Conservation (phyloP, 2,888 invertebrate species). For the Oscheius sp. region DNA sequence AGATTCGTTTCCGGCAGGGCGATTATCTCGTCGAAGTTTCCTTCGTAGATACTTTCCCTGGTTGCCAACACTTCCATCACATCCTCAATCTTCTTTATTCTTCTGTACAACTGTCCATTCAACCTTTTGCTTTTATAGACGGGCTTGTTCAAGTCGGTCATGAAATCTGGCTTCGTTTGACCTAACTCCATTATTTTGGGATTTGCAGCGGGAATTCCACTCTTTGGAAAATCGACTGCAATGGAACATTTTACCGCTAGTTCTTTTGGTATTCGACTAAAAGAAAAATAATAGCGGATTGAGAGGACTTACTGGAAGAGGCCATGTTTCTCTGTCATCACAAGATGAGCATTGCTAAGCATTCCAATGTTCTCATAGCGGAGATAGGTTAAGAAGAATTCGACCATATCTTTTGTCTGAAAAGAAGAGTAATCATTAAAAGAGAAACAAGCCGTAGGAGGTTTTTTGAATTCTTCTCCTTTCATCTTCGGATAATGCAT, state of each 20-base stretch:
- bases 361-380: slow-evolving; percentile 69
- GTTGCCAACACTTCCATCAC: slow-evolving; percentile 47
- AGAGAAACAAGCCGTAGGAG: no score
- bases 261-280: slow-evolving; percentile 41
- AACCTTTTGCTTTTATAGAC: slow-evolving; percentile 64
- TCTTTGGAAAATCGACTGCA: slow-evolving; percentile 71
- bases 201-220: slow-evolving; percentile 63
- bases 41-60: slow-evolving; percentile 38
- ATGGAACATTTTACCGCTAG: slow-evolving; percentile 62
- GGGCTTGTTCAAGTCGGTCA: slow-evolving; percentile 48
- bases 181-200: slow-evolving; percentile 43
- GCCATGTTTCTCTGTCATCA: slow-evolving; percentile 65
- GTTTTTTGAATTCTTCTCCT: slow-evolving; percentile 40
- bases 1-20: slow-evolving; percentile 41
- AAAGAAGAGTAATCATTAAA: no score
- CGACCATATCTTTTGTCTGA: slow-evolving; percentile 66
- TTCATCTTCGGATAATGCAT: slow-evolving; percentile 55
- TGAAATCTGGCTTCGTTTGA: slow-evolving; percentile 53
- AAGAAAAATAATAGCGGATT: background rate
- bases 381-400: slow-evolving; percentile 70
- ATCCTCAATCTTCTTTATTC: slow-evolving; percentile 54
- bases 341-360: slow-evolving; percentile 69
- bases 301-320: slow-evolving; percentile 55
- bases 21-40: slow-evolving; percentile 34
- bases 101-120: slow-evolving; percentile 66